Evolutionary conservation across 2,113 vertebrate genomes (phyloP).

Genomic region (Macrotis lagotis): DNA sequence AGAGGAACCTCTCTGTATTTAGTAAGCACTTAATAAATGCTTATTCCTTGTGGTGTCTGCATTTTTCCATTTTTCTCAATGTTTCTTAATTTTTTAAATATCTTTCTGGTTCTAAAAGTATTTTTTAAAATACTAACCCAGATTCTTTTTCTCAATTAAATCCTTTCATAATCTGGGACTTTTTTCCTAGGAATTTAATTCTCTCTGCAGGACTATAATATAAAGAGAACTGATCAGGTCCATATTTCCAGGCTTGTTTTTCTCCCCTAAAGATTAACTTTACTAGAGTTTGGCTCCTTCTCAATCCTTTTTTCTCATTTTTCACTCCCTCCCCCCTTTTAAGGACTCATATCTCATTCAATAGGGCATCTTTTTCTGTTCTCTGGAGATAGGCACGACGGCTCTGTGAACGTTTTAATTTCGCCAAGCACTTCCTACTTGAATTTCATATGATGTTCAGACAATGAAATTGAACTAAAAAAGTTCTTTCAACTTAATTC

Average conservation of each 20-base stretch:
- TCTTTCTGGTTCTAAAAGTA: conserved; percentile 70
- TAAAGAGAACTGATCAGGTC: conserved; percentile 58
- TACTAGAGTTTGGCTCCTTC: conserved; percentile 59
- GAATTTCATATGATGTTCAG: conserved; percentile 25
- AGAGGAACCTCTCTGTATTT: background rate
- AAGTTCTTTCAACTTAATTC: background rate
- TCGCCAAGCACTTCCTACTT: conserved; percentile 2
- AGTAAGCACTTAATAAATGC: background rate
- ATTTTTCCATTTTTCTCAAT: conserved; percentile 66
- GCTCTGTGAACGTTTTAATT: conserved; percentile 19
- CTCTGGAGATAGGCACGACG: conserved; percentile 49
- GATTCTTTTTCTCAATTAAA: conserved; percentile 66
- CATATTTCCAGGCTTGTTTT: conserved; percentile 74
- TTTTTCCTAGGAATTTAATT: conserved; percentile 77
- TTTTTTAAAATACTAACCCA: conserved; percentile 77
- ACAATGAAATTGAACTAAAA: background rate
- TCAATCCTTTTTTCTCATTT: conserved; percentile 59
- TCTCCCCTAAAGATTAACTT: conserved; percentile 75
- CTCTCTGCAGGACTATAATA: conserved; percentile 71
- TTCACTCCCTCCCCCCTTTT: background rate
- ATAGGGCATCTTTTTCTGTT: background rate
- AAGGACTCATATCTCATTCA: conserved; percentile 64
- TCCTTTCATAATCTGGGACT: conserved; percentile 71
- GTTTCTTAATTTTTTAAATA: conserved; percentile 75
- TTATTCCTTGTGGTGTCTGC: conserved; percentile 25